Evolutionary conservation across 1,140 invertebrate species (phyloP), one percentile per base, ranked within the genome.

Genomic region (Argopecten irradians): DNA sequence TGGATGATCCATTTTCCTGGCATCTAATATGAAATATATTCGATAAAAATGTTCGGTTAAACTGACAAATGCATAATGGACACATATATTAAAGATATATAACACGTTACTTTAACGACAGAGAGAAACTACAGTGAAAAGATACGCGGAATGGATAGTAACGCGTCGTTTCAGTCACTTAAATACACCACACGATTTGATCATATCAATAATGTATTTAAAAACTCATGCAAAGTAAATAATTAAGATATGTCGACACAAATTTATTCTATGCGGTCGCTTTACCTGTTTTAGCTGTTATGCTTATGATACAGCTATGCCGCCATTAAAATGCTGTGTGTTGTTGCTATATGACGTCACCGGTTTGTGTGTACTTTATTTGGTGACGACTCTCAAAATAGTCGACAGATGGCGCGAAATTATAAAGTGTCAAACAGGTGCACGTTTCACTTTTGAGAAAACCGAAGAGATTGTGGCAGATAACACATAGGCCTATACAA

Each of bases 271-370:
- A 87, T 41, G 33, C 84, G 85, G 84, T 82, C 86, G 46, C 36
- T 86, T 36, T 86, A 88, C 88, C 83, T 82, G 86, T 43, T 86
- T 89, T 89, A 87, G 84, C 88, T 90, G 46, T 91, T 88, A 85
- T 84, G 43, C 19, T 39, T 46, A 28, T 71, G 55, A 71, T 71
- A 71, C 55, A 71, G 55, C 55, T 71, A 71, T 71, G 55, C 87
- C 87, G 83, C 87, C 87, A 88, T 88, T 83, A 43, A 84, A 43
- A 43, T 88, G 55, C 55, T 88, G 46, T 88, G 87, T 88, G 87
- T 55, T 88, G 91, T 92, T 92, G 91, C 91, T 92, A 92, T 87
- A 90, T 90, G 88, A 92, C 91, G 91, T 90, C 91, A 92, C 83
- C 11, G 28, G 55, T 82, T 82, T 85, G 22, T 86, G 89, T 83